Percentiles rank a stretch among this genome's conserved stretches.
phyloP scores from a whole-genome alignment of 2,797 vertebrate genomes.

The Meda fulgida region DNA sequence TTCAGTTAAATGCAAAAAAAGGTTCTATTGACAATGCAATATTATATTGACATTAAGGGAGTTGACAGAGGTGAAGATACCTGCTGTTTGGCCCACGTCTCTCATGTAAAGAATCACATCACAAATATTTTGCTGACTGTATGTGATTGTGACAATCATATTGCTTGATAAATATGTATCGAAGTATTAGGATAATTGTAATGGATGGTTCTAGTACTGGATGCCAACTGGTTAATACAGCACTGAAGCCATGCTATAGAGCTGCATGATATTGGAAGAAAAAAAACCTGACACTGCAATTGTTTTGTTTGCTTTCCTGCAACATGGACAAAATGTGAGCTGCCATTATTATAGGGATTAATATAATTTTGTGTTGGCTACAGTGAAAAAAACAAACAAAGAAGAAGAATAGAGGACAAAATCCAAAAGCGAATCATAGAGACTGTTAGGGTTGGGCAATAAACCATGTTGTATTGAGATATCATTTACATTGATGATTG shows the following conservation, averaged over 20 bases:
- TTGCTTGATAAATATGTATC: neutral
- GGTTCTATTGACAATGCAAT: neutral
- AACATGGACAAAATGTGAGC: neutral
- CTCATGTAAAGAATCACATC: neutral
- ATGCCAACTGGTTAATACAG: too few species aligned
- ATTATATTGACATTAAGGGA: constrained; percentile 33
- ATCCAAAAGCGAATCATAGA: neutral
- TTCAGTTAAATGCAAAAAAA: neutral
- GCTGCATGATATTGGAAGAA: too few species aligned
- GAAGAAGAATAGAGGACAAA: neutral
- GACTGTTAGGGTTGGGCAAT: too few species aligned
- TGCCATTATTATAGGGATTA: neutral
- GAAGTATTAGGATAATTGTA: neutral
- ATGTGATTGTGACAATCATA: neutral
- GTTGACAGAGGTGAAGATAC: neutral
- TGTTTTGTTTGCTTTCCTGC: too few species aligned
- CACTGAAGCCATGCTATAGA: too few species aligned
- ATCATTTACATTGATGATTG: too few species aligned
- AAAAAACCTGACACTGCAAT: too few species aligned
- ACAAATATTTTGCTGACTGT: neutral
- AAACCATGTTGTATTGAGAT: too few species aligned
- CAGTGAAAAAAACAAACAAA: neutral
- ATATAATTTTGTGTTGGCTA: neutral
- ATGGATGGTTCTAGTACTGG: too few species aligned
- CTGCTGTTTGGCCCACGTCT: neutral